Percentiles rank a stretch among this genome's conserved stretches.
Evolutionary conservation across 2,797 vertebrate species (phyloP).

Genomic region (Heteromormyrus szaboi): DNA sequence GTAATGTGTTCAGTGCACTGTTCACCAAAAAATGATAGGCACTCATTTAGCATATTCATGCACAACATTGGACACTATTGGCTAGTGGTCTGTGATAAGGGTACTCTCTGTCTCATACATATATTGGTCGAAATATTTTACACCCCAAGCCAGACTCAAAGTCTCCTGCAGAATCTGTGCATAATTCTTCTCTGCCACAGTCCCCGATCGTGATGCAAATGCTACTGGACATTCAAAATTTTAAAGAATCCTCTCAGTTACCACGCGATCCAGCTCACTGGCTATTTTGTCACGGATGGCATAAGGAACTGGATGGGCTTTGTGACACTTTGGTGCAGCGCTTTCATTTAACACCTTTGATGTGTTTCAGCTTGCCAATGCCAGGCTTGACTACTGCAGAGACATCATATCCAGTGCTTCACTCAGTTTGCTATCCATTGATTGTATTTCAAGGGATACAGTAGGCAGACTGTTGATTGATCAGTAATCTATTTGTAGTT

Average conservation of each 20-base stretch:
- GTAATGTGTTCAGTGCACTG: not conserved
- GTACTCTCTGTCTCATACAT: not conserved
- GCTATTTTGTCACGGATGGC: not conserved
- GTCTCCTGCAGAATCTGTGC: not conserved
- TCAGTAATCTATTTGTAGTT: not conserved
- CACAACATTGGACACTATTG: not conserved
- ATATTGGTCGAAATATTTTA: not conserved
- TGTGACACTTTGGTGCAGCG: not conserved
- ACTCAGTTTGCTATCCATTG: not conserved
- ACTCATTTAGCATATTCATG: not conserved
- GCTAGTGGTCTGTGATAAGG: slow-evolving; percentile 5
- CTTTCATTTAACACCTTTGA: not conserved
- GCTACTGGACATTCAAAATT: not conserved
- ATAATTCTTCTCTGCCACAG: not conserved
- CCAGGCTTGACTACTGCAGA: not conserved
- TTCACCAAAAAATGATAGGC: not conserved
- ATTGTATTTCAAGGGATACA: not conserved
- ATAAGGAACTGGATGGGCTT: not conserved
- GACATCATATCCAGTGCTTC: not conserved
- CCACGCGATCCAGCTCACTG: not conserved
- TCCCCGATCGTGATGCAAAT: not conserved
- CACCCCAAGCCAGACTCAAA: not conserved
- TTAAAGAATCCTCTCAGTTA: not conserved
- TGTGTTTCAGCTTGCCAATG: not conserved
- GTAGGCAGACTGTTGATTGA: not conserved